Evolutionary conservation across 2,888 invertebrate genomes (phyloP).

Genomic region (Rapana venosa): DNA sequence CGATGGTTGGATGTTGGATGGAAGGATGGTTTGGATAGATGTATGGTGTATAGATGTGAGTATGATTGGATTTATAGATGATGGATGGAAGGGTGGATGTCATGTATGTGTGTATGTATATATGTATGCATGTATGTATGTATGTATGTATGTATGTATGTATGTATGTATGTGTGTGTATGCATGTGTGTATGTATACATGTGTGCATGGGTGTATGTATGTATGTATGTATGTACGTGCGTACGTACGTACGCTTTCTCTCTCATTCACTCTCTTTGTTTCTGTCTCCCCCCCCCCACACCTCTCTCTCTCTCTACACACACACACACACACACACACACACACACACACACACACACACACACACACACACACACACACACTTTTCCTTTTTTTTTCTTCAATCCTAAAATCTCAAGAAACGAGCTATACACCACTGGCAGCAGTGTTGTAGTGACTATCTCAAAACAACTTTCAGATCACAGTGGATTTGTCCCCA

Average conservation of each 20-base stretch:
- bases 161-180: neutral
- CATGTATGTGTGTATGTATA: neutral
- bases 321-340: neutral
- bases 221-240: conserved; percentile 30
- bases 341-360: conserved; percentile 12
- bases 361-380: neutral
- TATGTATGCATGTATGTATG: neutral
- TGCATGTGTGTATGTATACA: neutral
- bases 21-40: neutral
- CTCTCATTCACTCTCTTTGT: too few relatives aligned
- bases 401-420: neutral
- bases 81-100: neutral
- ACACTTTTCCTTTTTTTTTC: neutral
- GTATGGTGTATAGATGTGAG: neutral
- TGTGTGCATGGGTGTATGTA: conserved; percentile 31
- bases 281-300: too few relatives aligned
- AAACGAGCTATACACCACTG: too few relatives aligned
- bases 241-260: neutral
- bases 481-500: too few relatives aligned
- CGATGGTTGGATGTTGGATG: too few relatives aligned
- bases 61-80: too few relatives aligned
- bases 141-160: conserved; percentile 1
- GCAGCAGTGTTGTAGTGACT: too few relatives aligned
- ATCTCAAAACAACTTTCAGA: too few relatives aligned
- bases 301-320: too few relatives aligned